Base-by-base conservation (phyloP, 2,113 vertebrate species). In the Poeciliopsis prolifica region DNA sequence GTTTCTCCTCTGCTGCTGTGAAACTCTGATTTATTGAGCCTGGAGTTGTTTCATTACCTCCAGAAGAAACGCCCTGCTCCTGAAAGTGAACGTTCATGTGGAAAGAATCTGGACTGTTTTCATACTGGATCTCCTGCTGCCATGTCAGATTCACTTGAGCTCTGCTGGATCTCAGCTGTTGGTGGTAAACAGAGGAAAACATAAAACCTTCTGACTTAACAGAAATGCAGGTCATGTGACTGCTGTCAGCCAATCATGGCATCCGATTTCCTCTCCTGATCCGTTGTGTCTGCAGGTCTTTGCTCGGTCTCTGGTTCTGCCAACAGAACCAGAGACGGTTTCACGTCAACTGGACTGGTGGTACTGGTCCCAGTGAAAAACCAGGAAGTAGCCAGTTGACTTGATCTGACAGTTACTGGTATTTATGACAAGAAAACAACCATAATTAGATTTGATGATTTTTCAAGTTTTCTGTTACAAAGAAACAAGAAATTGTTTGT, bases 41-140 rank as follows among this genome's bases (percentile, higher is more conserved):
- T 19, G 14, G 1, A 51, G 44, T 51, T 61, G 29, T 61, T 61
- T 61, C n/a, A 24, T n/a, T 31, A 30, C 30, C 48, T 51, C 67
- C 17, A 19, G 31, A 60, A 33, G 12, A 70, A 14, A 54, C 42
- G 54, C 31, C 28, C 15, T 68, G 19, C 15, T 33, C 58, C 19
- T 77, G 48, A 65, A 72, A 64, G 22, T 69, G 30, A 75, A 26
- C 17, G 3, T 60, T 37, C 33, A 37, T 14, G 19, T 60, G 58
- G 15, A 40, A 73, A 29, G 31, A 58, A 31, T 29, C 51, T 0
- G 4, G n/a, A 28, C 30, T 86, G 64, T 83, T 86, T 77, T 37
- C 33, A 3, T 24, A 24, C 28, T 80, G 82, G 70, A 1, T 26
- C 12, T 35, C 29, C 4, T 31, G 1, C 71, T 35, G 44, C 13